Percentiles rank a stretch among this genome's conserved stretches.
These are phyloP conservation scores for Apis cerana DNA, from an alignment of 1,140 invertebrate genomes.

Conservation along the genomic window DNA sequence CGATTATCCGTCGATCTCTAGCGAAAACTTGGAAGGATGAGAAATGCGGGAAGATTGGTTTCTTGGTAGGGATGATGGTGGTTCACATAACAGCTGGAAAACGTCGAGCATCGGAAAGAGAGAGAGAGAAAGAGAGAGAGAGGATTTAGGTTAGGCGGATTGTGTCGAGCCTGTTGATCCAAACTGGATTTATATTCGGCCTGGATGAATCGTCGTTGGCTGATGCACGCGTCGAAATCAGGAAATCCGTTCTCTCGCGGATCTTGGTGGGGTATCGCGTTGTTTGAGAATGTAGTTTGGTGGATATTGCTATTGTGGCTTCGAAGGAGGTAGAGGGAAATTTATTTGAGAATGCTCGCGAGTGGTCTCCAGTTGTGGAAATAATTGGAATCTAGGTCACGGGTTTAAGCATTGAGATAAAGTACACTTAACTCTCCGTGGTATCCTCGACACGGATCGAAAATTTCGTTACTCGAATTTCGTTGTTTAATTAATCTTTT, in stretches of 20 bases:
- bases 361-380: not conserved
- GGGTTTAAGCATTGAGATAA: not conserved
- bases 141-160: constrained; percentile 27
- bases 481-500: too few species aligned
- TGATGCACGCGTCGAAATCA: constrained; percentile 12
- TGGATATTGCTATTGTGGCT: not conserved
- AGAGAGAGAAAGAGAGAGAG: not conserved
- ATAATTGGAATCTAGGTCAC: not conserved
- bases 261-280: too few species aligned
- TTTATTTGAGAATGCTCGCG: not conserved
- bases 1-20: not conserved
- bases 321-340: not conserved
- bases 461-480: too few species aligned
- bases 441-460: too few species aligned
- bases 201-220: constrained; percentile 7
- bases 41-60: not conserved
- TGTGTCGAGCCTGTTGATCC: constrained; percentile 40
- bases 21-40: not conserved
- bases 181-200: constrained; percentile 42
- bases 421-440: not conserved
- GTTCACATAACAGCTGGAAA: constrained; percentile 18
- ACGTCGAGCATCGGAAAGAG: not conserved
- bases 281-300: not conserved
- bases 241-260: not conserved
- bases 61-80: not conserved